Conservation (phyloP, 1,140 invertebrate genomes). For the Aphaenogaster ashmeadi region DNA sequence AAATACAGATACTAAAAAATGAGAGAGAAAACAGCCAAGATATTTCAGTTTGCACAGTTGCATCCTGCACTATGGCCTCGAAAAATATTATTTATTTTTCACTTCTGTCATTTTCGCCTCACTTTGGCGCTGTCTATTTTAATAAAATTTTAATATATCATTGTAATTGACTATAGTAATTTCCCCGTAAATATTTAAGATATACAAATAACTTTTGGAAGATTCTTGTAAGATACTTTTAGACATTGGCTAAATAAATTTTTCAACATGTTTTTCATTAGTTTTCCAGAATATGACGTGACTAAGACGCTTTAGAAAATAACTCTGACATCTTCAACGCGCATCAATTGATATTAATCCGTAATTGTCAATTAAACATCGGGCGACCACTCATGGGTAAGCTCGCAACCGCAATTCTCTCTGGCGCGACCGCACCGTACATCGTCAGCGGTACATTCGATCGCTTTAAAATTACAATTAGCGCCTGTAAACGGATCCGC, state of each 20-base stretch:
- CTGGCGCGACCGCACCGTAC: conserved; percentile 35
- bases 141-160: not conserved
- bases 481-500: conserved; percentile 63
- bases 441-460: conserved; percentile 62
- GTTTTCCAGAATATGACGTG: not conserved
- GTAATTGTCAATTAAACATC: conserved; percentile 78
- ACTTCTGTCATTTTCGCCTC: not conserved
- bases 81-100: not conserved
- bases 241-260: not conserved
- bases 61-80: not conserved
- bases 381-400: conserved; percentile 51
- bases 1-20: not conserved
- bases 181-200: not conserved
- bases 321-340: not conserved
- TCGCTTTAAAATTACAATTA: conserved; percentile 73
- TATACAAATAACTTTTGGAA: not conserved
- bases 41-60: not conserved
- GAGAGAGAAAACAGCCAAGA: not conserved
- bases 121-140: not conserved
- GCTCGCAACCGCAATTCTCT: conserved; percentile 64
- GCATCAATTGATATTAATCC: conserved; percentile 75
- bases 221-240: not conserved
- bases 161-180: not conserved
- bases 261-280: not conserved
- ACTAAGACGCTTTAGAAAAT: not conserved